Evolutionary conservation across 2,113 vertebrate genomes (phyloP).

Genomic region (Accipiter virgatus): DNA sequence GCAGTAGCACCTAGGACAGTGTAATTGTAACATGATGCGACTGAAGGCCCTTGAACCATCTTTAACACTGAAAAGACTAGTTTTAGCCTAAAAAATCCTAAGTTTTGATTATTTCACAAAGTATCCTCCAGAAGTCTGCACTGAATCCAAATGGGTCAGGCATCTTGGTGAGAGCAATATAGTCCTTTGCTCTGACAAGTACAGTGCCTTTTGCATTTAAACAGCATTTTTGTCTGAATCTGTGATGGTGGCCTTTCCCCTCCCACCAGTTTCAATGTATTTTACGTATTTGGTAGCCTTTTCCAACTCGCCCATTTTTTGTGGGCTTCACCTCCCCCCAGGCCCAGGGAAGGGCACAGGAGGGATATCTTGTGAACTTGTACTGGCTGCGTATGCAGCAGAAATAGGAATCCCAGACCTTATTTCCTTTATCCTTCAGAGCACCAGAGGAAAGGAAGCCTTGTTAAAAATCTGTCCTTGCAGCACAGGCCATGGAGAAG

Average conservation of each 20-base stretch:
- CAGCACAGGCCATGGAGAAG: no score
- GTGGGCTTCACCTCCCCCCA: neutral
- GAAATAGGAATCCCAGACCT: neutral
- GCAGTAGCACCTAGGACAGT: neutral
- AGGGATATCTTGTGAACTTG: neutral
- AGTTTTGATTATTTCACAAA: neutral
- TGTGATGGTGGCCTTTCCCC: accelerated
- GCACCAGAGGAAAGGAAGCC: neutral
- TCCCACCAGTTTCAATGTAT: neutral
- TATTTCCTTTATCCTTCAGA: neutral
- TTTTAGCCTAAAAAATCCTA: neutral
- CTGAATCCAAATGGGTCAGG: neutral
- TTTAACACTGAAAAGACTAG: neutral
- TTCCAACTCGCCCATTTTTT: neutral
- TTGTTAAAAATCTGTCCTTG: neutral
- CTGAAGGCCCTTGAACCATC: neutral
- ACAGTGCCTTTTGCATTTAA: neutral
- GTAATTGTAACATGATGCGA: accelerated
- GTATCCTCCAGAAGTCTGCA: neutral
- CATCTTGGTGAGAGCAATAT: neutral
- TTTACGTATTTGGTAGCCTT: neutral
- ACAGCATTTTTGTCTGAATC: neutral
- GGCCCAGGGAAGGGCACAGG: neutral
- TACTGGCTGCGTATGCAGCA: neutral
- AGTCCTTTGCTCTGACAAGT: neutral